Evolutionary conservation across 2,888 invertebrate genomes (phyloP), one percentile per base, ranked within the genome.

Genomic region (Eupithecia centaureata): DNA sequence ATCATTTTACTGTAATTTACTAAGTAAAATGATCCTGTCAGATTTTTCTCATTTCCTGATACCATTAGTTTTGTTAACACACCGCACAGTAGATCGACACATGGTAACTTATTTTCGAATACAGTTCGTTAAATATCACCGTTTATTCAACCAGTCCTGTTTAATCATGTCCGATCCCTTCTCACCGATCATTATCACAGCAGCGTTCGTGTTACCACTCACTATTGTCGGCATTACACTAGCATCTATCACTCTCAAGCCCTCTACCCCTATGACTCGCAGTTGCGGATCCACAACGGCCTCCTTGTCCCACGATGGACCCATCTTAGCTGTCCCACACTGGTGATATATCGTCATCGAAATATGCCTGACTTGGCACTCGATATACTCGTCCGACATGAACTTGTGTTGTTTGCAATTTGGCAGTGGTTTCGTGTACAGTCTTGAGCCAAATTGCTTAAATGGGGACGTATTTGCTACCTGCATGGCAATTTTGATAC

Each of bases 261-360:
- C 96, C 63, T 95, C 90, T 0, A 98, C 90, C 1, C 98, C 98
- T 76, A 97, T 95, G 0, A 97, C 97, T 57, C 95, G 93, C 54
- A 98, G 86, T 69, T 96, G 94, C 0, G 97, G 95, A 90, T 97
- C 97, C 0, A 98, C 98, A 0, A 98, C 98, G 0, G 97, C 97
- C 18, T 94, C 94, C 0, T 94, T 91, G 83, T 98, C 98, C 93
- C 94, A 95, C 1, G 94, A 89, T 0, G 97, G 97, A 8, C 98
- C 98, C 97, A 98, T 98, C 86, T 97, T 98, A 18, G 97, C 95
- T 0, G 98, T 98, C 8, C 98, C 97, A 54, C 96, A 96, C 0
- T 97, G 97, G 92, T 98, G 98, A 83, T 98, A 98, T 79, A 97
- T 97, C 3, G 97, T 98, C 96, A 97, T 97, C 4, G 97, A 96